phyloP scores from a whole-genome alignment of 1,140 invertebrate genomes.

The Musca vetustissima region DNA sequence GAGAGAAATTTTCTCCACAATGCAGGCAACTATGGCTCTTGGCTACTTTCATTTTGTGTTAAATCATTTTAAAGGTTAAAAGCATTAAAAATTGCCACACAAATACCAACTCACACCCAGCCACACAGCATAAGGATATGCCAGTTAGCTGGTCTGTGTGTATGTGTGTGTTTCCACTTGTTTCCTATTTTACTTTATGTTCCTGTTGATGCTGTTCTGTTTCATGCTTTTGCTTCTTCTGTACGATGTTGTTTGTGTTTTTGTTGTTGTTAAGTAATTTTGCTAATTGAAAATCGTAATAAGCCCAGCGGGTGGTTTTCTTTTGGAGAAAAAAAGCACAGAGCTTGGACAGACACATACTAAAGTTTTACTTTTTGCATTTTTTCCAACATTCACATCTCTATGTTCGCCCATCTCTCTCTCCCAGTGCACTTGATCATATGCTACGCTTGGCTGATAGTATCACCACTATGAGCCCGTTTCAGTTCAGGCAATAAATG shows the following conservation, averaged over 20 bases:
- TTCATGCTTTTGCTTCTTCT: not conserved
- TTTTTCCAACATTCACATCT: too few species aligned
- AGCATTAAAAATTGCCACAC: not conserved
- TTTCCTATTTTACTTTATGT: conserved; percentile 3
- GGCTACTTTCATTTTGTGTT: not conserved
- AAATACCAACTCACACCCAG: too few species aligned
- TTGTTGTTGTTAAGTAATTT: conserved; percentile 40
- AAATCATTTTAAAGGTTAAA: not conserved
- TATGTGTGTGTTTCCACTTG: conserved; percentile 21
- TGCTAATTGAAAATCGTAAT: conserved; percentile 54
- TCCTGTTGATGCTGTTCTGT: conserved; percentile 4
- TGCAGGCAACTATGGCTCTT: not conserved
- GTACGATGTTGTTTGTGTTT: not conserved
- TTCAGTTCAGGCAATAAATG: too few species aligned
- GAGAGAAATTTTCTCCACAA: too few species aligned
- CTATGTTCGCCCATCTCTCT: too few species aligned
- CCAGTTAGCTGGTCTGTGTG: not conserved
- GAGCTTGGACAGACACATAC: too few species aligned
- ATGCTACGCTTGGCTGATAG: too few species aligned
- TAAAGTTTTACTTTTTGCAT: too few species aligned
- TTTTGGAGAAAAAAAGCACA: not conserved
- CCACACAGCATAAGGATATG: not conserved
- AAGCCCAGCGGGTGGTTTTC: conserved; percentile 38
- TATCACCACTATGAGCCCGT: too few species aligned
- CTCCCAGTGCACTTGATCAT: too few species aligned